These are phyloP conservation scores for Hyphantria cunea DNA, from an alignment of 1,140 invertebrate species.

Conservation along the genomic window DNA sequence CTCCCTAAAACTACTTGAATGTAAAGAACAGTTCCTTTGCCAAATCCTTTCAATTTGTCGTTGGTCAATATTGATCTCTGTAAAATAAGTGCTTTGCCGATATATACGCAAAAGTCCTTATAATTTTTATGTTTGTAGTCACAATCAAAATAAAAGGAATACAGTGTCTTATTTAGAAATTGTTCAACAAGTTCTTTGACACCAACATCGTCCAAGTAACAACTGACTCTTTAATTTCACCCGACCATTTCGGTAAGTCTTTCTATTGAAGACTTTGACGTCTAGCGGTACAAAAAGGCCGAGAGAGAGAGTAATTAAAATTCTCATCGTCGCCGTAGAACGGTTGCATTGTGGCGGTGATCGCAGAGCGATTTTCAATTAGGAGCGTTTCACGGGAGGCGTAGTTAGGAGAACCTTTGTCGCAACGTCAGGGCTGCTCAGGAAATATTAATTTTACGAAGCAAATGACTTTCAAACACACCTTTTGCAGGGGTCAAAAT, in stretches of 20 bases:
- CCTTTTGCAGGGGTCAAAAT: background rate
- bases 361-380: conserved; percentile 38
- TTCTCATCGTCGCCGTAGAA: conserved; percentile 23
- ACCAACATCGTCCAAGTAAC: no score
- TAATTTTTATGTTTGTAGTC: background rate
- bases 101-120: background rate
- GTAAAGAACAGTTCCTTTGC: no score
- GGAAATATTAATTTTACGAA: conserved; percentile 18
- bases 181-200: no score
- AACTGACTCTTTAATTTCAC: no score
- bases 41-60: no score
- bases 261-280: background rate
- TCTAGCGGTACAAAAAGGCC: conserved; percentile 17
- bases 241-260: no score
- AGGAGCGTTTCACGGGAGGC: conserved; percentile 25
- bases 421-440: conserved; percentile 17
- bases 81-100: background rate
- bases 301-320: conserved; percentile 35
- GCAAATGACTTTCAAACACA: background rate
- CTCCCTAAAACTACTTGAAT: no score
- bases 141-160: background rate
- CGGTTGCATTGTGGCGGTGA: conserved; percentile 23
- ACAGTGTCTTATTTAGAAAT: background rate
- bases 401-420: conserved; percentile 22
- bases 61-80: no score